Percentiles rank a stretch among this genome's conserved stretches.
Conservation (phyloP, 1,140 invertebrate genomes). For the Bombus impatiens region DNA sequence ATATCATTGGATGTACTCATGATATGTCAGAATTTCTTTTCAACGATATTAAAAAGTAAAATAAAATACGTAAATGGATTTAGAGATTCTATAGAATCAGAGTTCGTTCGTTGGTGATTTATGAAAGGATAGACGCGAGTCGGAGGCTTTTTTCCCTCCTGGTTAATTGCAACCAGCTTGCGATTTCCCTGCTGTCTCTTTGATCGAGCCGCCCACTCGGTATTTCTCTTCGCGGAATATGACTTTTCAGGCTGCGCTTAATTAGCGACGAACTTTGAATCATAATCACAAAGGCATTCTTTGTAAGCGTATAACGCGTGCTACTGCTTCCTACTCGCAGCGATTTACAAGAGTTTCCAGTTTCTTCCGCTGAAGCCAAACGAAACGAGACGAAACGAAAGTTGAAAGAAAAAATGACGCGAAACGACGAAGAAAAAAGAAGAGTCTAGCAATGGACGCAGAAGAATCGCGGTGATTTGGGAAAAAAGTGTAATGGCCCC, state of each 20-base stretch:
- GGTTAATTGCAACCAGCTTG: slow-evolving; percentile 39
- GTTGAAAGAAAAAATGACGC: neutral
- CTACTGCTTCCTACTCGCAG: neutral
- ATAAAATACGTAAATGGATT: too few relatives aligned
- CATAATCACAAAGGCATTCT: slow-evolving; percentile 29
- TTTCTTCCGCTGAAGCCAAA: neutral
- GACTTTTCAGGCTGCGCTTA: slow-evolving; percentile 26
- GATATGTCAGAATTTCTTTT: neutral
- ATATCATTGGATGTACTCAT: neutral
- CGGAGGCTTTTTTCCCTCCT: neutral
- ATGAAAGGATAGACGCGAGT: neutral
- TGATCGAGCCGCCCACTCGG: slow-evolving; percentile 2
- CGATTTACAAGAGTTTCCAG: neutral
- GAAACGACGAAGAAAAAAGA: neutral
- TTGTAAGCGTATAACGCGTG: neutral
- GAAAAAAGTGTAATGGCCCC: neutral
- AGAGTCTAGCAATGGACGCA: too few relatives aligned
- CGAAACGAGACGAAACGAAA: neutral
- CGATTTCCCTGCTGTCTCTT: slow-evolving; percentile 13
- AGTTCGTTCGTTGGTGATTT: neutral
- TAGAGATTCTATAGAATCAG: neutral
- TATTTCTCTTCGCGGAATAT: slow-evolving; percentile 16
- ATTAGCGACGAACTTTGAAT: slow-evolving; percentile 15
- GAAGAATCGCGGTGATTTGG: neutral
- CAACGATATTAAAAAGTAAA: neutral